Conservation (phyloP, 2,113 vertebrate genomes). For the Nycticryphes semicollaris region DNA sequence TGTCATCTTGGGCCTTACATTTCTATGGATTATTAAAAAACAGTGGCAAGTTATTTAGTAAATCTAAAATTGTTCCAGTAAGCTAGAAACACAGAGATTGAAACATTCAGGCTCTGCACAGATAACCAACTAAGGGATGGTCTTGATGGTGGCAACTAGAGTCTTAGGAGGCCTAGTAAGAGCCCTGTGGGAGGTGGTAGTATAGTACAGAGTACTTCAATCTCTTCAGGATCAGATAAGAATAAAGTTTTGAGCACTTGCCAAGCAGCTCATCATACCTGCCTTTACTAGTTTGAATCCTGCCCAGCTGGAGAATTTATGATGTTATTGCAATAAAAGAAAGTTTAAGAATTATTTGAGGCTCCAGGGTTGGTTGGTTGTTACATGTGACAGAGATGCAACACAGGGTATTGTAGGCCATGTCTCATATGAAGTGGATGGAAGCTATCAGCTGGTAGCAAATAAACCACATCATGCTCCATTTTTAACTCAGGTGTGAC, state of each 20-base stretch:
- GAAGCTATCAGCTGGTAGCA: neutral
- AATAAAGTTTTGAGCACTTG: neutral
- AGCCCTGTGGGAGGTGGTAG: neutral
- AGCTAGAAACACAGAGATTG: neutral
- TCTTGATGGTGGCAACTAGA: neutral
- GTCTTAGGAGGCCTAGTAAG: neutral
- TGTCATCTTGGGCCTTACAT: constrained; percentile 89
- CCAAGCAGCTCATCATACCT: neutral
- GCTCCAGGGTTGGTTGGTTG: neutral
- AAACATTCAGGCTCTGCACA: neutral
- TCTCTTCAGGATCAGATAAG: neutral
- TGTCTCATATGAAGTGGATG: neutral
- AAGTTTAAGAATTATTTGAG: neutral
- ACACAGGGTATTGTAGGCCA: neutral
- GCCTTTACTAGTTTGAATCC: neutral
- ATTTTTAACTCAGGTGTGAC: neutral
- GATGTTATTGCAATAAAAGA: neutral
- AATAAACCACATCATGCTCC: neutral
- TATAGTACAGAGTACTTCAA: neutral
- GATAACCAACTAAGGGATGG: neutral
- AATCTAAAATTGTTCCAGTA: neutral
- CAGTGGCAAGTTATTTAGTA: neutral
- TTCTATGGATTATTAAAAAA: constrained; percentile 72
- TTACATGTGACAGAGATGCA: neutral
- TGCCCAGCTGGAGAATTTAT: neutral